Base-by-base conservation (phyloP, 2,113 vertebrate species). In the Dipodomys spectabilis region DNA sequence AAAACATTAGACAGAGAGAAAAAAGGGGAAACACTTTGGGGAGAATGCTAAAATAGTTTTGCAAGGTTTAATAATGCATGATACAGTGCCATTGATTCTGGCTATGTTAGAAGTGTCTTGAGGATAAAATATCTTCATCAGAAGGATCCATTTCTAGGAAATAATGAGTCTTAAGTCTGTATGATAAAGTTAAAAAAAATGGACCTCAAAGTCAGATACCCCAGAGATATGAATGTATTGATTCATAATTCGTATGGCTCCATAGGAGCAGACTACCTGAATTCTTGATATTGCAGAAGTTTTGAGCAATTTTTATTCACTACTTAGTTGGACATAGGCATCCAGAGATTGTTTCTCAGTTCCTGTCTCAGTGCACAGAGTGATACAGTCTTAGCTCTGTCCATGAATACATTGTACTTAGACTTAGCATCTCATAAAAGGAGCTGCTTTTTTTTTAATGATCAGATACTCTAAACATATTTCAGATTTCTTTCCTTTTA, bases 241-340 rank as follows among this genome's bases (percentile, higher is more conserved):
- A 85, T 77, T 86, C 25, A 32, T 64, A 78, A 86, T 45, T 89
- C 30, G 18, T 69, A 53, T 22, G 9, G 4, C 13, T 91, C 53
- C 25, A n/a, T 9, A 80, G 57, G 30, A 93, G 3, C 30, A 82
- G 8, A 86, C 13, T 45, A 86, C 22, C 73, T 87, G 68, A 81
- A 79, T 95, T 65, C 49, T 94, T 86, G 39, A 86, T 96, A 89
- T 13, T 80, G 39, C 7, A 83, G 78, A 92, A 94, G n/a, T 86
- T 93, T 68, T 23, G 45, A 81, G 45, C 23, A 88, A 92, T 16
- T 69, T 78, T 89, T 91, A 72, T 65, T 91, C 20, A 73, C 15
- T 6, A 35, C 39, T 94, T 86, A 91, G 39, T 85, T 68, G 62
- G 67, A 68, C 62, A 72, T n/a, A 39, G 20, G 5, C 39, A 53